These are phyloP conservation scores for Notiomystis cincta DNA, from an alignment of 2,113 vertebrate genomes.

Conservation along the genomic window DNA sequence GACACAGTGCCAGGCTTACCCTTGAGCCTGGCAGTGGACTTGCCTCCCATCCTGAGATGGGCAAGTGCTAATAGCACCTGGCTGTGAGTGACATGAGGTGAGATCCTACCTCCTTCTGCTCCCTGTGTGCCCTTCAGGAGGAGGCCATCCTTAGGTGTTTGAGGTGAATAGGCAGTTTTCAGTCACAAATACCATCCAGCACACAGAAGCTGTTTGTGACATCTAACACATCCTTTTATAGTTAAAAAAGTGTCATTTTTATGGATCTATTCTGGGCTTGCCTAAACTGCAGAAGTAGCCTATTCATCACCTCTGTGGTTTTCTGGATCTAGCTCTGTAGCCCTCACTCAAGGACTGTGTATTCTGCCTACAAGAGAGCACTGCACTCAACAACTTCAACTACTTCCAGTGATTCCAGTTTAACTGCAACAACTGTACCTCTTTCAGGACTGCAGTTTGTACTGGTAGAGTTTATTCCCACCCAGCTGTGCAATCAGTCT, in stretches of 20 bases:
- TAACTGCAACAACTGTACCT: background rate
- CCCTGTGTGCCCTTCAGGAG: background rate
- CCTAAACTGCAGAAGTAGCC: background rate
- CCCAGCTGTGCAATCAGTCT: background rate
- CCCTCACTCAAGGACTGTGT: background rate
- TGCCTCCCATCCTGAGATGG: no score
- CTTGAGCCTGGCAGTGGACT: background rate
- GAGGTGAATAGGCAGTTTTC: background rate
- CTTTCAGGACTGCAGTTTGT: background rate
- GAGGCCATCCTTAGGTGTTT: background rate
- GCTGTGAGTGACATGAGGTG: background rate
- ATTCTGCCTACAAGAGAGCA: background rate
- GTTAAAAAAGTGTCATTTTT: background rate
- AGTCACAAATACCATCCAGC: background rate
- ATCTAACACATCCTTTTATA: background rate
- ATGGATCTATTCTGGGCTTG: background rate
- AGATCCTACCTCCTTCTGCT: background rate
- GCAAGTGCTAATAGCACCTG: background rate
- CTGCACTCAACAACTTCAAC: accelerated
- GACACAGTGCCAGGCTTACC: background rate
- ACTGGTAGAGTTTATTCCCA: background rate
- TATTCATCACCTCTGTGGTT: background rate
- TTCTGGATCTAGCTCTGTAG: background rate
- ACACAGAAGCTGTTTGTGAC: background rate
- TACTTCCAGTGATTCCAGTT: background rate